A percentile compares a stretch with the other conserved stretches of the same genome.
These are phyloP conservation scores for Coelinius sp. DNA, from an alignment of 2,888 invertebrate genomes.

Conservation along the genomic window DNA sequence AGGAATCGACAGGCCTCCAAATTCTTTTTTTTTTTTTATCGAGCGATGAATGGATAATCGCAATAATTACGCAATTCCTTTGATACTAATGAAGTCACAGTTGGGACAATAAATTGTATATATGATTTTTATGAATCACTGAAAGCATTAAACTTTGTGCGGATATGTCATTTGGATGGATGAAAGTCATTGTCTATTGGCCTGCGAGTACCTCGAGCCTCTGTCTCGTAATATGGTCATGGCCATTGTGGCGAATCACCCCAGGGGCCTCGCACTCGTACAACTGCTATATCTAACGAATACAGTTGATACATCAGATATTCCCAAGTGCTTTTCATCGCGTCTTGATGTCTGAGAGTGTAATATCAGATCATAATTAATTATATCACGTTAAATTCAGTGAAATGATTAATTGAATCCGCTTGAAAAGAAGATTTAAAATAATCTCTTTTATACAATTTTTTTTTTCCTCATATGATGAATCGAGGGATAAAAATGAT, in stretches of 20 bases:
- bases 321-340: background rate
- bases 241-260: conserved; percentile 67
- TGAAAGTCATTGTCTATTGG: conserved; percentile 25
- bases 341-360: background rate
- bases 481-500: conserved; percentile 66
- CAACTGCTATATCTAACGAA: background rate
- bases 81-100: background rate
- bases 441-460: background rate
- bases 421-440: background rate
- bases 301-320: background rate
- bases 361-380: conserved; percentile 13
- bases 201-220: conserved; percentile 51
- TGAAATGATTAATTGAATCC: no score
- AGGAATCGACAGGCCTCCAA: no score
- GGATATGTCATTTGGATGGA: conserved; percentile 24
- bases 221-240: conserved; percentile 67
- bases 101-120: background rate
- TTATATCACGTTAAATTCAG: background rate
- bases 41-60: background rate
- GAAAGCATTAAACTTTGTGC: conserved; percentile 10
- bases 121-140: background rate
- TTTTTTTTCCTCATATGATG: conserved; percentile 23
- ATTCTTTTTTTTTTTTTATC: background rate
- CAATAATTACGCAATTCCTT: background rate
- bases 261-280: conserved; percentile 59